Percentiles rank a stretch among this genome's conserved stretches.
These are phyloP conservation scores for Paramuricea clavata DNA, from an alignment of 92 coral and sea anemone species.

Conservation along the genomic window DNA sequence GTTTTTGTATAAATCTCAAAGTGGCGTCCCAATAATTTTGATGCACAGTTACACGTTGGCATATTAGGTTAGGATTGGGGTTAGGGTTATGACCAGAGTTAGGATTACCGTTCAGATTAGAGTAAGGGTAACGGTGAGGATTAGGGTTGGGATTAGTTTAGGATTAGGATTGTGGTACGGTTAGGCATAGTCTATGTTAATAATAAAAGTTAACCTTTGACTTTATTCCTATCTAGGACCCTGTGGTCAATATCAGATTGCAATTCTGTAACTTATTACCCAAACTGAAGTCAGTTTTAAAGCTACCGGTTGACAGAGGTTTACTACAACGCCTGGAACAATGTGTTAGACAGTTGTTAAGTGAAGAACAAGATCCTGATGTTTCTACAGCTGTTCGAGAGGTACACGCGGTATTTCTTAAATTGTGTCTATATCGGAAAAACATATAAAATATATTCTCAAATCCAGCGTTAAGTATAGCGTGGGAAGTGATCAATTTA, in stretches of 20 bases:
- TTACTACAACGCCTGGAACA: constrained; percentile 96
- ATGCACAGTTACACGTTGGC: too few species aligned
- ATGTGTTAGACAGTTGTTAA: constrained; percentile 85
- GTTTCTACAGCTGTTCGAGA: constrained; percentile 94
- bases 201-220: not conserved
- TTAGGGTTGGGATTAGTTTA: not conserved
- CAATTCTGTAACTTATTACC: constrained; percentile 96
- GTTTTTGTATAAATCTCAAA: too few species aligned
- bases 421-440: too few species aligned
- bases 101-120: not conserved
- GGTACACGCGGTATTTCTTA: too few species aligned
- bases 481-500: too few species aligned
- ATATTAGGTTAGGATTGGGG: not conserved
- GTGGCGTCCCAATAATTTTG: too few species aligned
- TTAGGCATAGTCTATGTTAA: not conserved
- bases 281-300: constrained; percentile 89
- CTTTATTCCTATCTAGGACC: constrained; percentile 74
- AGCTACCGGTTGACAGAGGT: constrained; percentile 86
- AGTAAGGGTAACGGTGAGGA: not conserved
- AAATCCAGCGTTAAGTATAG: too few species aligned
- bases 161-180: not conserved
- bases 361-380: constrained; percentile 96
- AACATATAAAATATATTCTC: too few species aligned
- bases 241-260: constrained; percentile 94
- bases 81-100: not conserved